Percentiles rank a stretch among this genome's conserved stretches.
Conservation (phyloP, 1,140 invertebrate species). For the Drosophila insularis region DNA sequence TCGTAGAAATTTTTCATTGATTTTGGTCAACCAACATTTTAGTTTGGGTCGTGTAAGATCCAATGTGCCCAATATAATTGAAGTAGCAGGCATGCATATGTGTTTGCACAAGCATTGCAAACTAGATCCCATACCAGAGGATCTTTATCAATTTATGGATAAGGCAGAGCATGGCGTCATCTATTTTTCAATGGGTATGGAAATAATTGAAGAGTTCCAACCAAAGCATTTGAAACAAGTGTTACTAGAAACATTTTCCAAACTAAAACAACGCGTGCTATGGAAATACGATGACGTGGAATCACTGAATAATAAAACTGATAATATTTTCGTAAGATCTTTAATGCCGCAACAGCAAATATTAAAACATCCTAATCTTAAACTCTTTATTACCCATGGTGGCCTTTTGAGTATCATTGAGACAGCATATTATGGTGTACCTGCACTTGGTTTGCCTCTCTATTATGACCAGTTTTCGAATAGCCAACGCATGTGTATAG, state of each 20-base stretch:
- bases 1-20: constrained; percentile 51
- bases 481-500: constrained; percentile 48
- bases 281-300: constrained; percentile 84
- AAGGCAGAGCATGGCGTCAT: constrained; percentile 84
- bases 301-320: constrained; percentile 60
- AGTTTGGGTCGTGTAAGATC: constrained; percentile 56
- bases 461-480: constrained; percentile 59
- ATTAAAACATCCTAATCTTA: constrained; percentile 81
- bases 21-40: constrained; percentile 75
- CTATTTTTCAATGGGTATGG: constrained; percentile 86
- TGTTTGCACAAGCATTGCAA: constrained; percentile 80
- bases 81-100: constrained; percentile 85
- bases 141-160: constrained; percentile 84
- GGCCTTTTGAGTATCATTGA: constrained; percentile 84
- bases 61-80: constrained; percentile 65
- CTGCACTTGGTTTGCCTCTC: constrained; percentile 55
- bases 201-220: constrained; percentile 83
- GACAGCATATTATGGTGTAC: constrained; percentile 67
- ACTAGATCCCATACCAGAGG: constrained; percentile 48
- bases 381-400: constrained; percentile 85
- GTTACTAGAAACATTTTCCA: constrained; percentile 36
- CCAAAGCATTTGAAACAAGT: constrained; percentile 77
- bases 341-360: constrained; percentile 84
- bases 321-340: constrained; percentile 86
- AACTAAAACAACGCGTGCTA: constrained; percentile 79